Evolutionary conservation across 2,797 vertebrate genomes (phyloP).

Genomic region (Acipenser ruthenus): DNA sequence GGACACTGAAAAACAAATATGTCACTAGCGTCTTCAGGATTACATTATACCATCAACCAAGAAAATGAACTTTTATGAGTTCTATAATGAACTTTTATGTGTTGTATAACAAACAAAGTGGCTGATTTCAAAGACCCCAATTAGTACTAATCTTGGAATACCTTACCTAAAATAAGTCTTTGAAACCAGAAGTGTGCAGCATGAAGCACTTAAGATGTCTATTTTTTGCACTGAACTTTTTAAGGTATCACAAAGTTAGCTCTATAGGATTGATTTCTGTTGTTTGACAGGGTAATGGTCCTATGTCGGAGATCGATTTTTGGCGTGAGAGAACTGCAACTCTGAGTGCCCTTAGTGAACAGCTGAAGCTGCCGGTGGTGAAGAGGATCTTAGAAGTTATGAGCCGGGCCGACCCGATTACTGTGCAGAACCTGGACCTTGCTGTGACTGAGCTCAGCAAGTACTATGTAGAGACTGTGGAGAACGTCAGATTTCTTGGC

Average conservation of each 20-base stretch:
- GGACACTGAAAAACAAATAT: background rate
- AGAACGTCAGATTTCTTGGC: constrained; percentile 74
- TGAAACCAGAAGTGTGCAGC: background rate
- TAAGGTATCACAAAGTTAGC: background rate
- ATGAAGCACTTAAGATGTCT: background rate
- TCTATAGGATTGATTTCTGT: too few species aligned
- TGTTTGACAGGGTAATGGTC: constrained; percentile 57
- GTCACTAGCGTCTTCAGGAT: too few species aligned
- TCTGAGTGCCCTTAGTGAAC: constrained; percentile 66
- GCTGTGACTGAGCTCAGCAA: constrained; percentile 63
- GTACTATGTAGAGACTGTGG: constrained; percentile 62
- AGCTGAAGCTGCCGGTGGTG: constrained; percentile 66
- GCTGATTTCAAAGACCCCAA: too few species aligned
- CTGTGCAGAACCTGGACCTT: constrained; percentile 54
- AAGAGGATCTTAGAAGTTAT: constrained; percentile 69
- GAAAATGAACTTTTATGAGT: too few species aligned
- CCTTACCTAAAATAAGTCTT: too few species aligned
- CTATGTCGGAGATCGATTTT: constrained; percentile 76
- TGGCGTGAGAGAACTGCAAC: constrained; percentile 72
- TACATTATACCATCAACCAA: too few species aligned
- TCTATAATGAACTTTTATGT: too few species aligned
- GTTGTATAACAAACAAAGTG: too few species aligned
- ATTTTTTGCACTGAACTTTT: background rate
- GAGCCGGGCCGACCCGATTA: constrained; percentile 48
- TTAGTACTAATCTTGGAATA: too few species aligned